phyloP scores from a whole-genome alignment of 2,113 vertebrate species.

The Coptodon bakossiorum region DNA sequence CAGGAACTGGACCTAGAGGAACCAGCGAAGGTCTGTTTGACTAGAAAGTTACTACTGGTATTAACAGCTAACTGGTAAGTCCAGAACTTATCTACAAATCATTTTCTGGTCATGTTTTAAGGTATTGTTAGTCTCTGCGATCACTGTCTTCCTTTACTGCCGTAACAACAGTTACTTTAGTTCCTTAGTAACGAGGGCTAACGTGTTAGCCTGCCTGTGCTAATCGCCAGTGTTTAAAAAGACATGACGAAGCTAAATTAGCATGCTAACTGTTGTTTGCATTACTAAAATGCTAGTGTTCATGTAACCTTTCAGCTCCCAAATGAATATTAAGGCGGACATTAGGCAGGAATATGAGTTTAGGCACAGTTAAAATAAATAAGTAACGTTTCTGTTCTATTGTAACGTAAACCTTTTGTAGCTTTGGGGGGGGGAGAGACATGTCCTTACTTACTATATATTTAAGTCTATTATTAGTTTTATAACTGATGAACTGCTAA shows the following conservation, averaged over 20 bases:
- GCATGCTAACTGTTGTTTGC: neutral
- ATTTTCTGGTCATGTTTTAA: neutral
- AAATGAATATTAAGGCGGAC: neutral
- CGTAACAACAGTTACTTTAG: neutral
- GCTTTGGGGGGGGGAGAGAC: neutral
- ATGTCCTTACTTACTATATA: neutral
- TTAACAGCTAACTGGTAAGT: neutral
- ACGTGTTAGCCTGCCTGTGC: neutral
- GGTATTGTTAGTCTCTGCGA: neutral
- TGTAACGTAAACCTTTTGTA: neutral
- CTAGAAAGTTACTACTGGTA: neutral
- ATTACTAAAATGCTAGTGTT: neutral
- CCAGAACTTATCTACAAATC: neutral
- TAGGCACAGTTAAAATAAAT: neutral
- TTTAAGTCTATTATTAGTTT: neutral
- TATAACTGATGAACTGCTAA: neutral
- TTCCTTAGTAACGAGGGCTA: no score
- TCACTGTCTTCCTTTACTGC: neutral
- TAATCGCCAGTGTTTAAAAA: neutral
- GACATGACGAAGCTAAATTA: neutral
- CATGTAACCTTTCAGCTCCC: neutral
- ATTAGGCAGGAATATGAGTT: neutral
- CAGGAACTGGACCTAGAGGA: constrained; percentile 34
- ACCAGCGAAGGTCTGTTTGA: neutral
- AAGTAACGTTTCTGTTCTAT: neutral